These are phyloP conservation scores for Spialia ferax DNA, from an alignment of 2,888 invertebrate genomes.

Conservation along the genomic window DNA sequence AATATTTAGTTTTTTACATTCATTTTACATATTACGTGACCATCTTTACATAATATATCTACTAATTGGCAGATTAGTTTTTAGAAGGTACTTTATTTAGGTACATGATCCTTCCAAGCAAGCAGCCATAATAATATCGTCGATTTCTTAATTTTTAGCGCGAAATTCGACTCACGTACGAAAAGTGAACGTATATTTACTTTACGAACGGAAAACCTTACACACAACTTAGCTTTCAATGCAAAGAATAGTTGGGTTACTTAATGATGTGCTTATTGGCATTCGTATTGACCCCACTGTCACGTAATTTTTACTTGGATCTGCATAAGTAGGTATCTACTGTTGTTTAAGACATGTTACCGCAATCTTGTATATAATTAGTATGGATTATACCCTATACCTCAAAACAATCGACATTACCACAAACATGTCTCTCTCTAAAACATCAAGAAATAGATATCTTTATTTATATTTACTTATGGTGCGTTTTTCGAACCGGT, in stretches of 20 bases:
- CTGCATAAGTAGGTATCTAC: too few relatives aligned
- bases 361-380: conserved; percentile 47
- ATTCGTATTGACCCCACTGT: conserved; percentile 40
- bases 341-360: conserved; percentile 26
- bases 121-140: too few relatives aligned
- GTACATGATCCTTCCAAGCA: neutral
- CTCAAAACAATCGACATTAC: too few relatives aligned
- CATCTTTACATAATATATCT: conserved; percentile 9
- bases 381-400: too few relatives aligned
- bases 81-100: neutral
- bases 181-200: conserved; percentile 33
- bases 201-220: conserved; percentile 33
- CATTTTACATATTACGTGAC: conserved; percentile 21
- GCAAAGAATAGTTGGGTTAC: conserved; percentile 41
- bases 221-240: conserved; percentile 42
- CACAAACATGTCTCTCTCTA: neutral
- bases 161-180: conserved; percentile 33
- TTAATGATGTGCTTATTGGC: conserved; percentile 41
- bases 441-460: too few relatives aligned
- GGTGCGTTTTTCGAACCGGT: too few relatives aligned
- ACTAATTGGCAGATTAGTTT: neutral
- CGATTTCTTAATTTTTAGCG: conserved; percentile 30
- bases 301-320: conserved; percentile 37
- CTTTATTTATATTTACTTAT: too few relatives aligned
- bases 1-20: conserved; percentile 17